A percentile compares a stretch with the other conserved stretches of the same genome.
Conservation (phyloP, 2,888 invertebrate species). For the Corythucha ciliata region DNA sequence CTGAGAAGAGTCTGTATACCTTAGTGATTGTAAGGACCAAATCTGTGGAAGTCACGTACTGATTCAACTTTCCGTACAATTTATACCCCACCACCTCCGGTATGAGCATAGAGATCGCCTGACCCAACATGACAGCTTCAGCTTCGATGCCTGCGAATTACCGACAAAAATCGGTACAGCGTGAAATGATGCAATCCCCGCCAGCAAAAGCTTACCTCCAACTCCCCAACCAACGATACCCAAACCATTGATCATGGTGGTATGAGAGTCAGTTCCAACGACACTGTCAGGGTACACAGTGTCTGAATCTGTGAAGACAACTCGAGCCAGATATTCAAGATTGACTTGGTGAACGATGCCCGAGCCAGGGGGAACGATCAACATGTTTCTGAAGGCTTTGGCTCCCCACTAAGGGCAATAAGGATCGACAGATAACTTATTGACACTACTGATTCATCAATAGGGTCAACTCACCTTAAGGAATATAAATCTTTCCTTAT, state of each 20-base stretch:
- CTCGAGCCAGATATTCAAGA: constrained; percentile 83
- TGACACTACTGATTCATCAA: neutral
- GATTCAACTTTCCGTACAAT: constrained; percentile 67
- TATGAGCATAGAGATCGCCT: constrained; percentile 91
- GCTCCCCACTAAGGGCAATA: constrained; percentile 97
- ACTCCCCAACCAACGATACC: constrained; percentile 97
- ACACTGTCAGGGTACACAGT: constrained; percentile 79
- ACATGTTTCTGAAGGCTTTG: constrained; percentile 87
- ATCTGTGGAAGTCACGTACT: constrained; percentile 89
- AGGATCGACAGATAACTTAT: constrained; percentile 32
- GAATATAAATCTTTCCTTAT: constrained; percentile 90
- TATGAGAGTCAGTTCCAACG: constrained; percentile 97
- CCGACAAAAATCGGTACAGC: neutral
- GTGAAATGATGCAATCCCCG: neutral
- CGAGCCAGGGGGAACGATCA: constrained; percentile 95
- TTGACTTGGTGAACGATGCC: constrained; percentile 99
- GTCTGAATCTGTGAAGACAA: constrained; percentile 64
- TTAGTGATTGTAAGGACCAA: constrained; percentile 95
- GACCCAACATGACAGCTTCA: constrained; percentile 97
- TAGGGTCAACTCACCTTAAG: constrained; percentile 68
- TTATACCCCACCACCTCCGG: constrained; percentile 95
- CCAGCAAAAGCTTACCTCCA: constrained; percentile 51
- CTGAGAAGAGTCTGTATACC: constrained; percentile 46
- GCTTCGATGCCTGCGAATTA: constrained; percentile 74
- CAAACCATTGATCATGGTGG: constrained; percentile 97